Conservation (phyloP, 2,113 vertebrate species). For the Coptodon bakossiorum region DNA sequence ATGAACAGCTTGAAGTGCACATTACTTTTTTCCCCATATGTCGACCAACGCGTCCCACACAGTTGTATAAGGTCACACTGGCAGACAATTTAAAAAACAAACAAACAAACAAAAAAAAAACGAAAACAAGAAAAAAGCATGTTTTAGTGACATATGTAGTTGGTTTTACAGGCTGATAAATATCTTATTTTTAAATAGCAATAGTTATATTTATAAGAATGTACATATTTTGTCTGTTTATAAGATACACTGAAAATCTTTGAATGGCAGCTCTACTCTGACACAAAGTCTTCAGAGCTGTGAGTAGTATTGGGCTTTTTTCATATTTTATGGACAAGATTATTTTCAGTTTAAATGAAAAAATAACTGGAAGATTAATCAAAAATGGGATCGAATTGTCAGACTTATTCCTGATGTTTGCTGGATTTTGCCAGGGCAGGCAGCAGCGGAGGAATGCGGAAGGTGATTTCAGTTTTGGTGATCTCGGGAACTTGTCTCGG, state of each 20-base stretch:
- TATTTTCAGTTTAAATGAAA: neutral
- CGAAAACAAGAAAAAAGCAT: fast-evolving
- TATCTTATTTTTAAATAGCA: fast-evolving
- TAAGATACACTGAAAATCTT: neutral
- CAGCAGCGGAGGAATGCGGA: neutral
- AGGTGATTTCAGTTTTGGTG: neutral
- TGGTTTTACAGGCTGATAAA: neutral
- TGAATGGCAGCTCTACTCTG: neutral
- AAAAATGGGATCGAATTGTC: neutral
- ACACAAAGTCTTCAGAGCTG: neutral
- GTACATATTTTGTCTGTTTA: neutral
- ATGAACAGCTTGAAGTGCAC: neutral
- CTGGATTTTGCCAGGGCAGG: neutral
- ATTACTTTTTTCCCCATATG: neutral
- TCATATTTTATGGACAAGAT: neutral
- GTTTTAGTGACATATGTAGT: neutral
- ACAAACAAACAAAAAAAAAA: neutral
- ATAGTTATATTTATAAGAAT: neutral
- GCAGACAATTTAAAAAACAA: too few species aligned
- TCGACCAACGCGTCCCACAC: neutral
- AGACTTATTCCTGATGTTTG: neutral
- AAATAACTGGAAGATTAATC: neutral
- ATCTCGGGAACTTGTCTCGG: neutral
- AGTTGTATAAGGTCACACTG: neutral
- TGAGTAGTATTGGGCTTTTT: neutral